phyloP scores from a whole-genome alignment of 2,888 invertebrate genomes.

The Apodemia mormo region DNA sequence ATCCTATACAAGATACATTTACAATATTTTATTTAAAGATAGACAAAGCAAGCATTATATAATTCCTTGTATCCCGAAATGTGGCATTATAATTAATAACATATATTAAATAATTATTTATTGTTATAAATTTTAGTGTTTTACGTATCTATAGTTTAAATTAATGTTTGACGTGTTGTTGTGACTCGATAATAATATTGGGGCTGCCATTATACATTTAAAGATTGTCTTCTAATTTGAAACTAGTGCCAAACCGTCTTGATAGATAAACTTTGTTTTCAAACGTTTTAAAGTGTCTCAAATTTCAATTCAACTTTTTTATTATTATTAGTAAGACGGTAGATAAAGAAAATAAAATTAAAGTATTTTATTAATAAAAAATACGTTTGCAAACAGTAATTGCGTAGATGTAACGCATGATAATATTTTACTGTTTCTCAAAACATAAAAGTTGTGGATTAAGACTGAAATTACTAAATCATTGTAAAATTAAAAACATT shows the following conservation, averaged over 20 bases:
- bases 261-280: not conserved
- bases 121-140: conserved; percentile 7
- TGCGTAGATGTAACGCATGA: too few relatives aligned
- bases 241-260: conserved; percentile 7
- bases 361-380: not conserved
- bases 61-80: not conserved
- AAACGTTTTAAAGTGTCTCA: too few relatives aligned
- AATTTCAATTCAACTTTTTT: too few relatives aligned
- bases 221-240: not conserved
- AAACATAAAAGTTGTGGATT: not conserved
- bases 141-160: not conserved
- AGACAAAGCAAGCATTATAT: not conserved
- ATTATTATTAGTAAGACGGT: not conserved
- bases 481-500: not conserved
- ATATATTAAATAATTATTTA: conserved; percentile 11
- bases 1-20: not conserved
- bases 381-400: not conserved
- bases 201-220: conserved; percentile 1
- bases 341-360: not conserved
- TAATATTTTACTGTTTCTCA: not conserved
- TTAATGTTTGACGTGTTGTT: conserved; percentile 13
- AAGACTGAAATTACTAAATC: not conserved
- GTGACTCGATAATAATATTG: conserved; percentile 13
- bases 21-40: not conserved
- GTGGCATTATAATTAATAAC: conserved; percentile 11